These are phyloP conservation scores for Penaeus vannamei DNA, from an alignment of 1,140 invertebrate species.

Conservation along the genomic window DNA sequence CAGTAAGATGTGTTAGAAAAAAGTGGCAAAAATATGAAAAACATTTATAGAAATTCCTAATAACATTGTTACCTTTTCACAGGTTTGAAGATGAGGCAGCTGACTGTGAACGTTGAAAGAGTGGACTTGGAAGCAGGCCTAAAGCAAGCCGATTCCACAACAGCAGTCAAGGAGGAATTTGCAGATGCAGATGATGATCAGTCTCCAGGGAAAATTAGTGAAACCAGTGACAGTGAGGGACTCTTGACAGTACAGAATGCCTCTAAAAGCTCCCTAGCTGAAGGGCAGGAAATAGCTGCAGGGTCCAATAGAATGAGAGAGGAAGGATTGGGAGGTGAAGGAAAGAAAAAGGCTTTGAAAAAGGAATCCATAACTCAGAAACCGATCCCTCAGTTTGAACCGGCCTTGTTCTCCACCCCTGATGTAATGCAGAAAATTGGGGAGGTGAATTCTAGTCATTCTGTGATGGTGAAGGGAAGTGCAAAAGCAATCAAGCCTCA, in stretches of 20 bases:
- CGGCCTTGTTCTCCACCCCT: constrained; percentile 42
- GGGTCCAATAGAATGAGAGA: not conserved
- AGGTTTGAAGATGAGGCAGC: constrained; percentile 44
- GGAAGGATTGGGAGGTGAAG: not conserved
- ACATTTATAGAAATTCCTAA: not conserved
- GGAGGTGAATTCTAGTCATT: constrained; percentile 6
- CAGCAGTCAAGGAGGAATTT: not conserved
- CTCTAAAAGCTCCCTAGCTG: not conserved
- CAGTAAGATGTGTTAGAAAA: not conserved
- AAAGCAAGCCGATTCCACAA: not conserved
- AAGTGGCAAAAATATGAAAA: not conserved
- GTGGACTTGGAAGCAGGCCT: not conserved
- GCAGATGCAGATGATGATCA: constrained; percentile 10
- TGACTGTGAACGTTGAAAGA: constrained; percentile 28
- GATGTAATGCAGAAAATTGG: constrained; percentile 51
- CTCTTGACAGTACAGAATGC: not conserved
- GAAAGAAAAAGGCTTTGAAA: constrained; percentile 35
- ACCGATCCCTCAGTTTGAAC: constrained; percentile 41
- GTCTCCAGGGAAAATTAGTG: not conserved
- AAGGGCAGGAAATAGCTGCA: not conserved
- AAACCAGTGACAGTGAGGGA: not conserved
- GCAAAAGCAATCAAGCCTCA: constrained; percentile 27
- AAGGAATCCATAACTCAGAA: constrained; percentile 37
- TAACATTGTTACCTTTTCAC: not conserved
- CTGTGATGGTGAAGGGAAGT: constrained; percentile 44